Base-by-base conservation (phyloP, 2,888 invertebrate genomes). In the Metallyticus violacea region DNA sequence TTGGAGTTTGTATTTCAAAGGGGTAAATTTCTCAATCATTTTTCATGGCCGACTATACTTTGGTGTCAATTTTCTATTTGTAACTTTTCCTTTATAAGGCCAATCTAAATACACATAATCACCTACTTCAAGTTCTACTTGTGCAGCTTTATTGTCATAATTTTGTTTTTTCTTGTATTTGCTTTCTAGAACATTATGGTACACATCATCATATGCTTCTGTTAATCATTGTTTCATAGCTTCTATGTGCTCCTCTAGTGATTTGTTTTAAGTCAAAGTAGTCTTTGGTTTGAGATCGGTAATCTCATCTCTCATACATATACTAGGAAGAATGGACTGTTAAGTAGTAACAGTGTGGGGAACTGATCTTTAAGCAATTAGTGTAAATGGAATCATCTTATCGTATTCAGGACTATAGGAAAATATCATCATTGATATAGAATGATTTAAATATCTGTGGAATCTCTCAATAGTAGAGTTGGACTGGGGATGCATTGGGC, bases 401-500 rank as follows among this genome's bases (percentile, higher is more conserved):
- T 80, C 80, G 40, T 79, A 85, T 1, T 86, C 28, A 0, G 22
- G 2, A n/a, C 22, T 29, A 25, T 86, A 27, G 3, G 25, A 15
- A 1, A 3, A 4, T 27, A 85, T 25, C 22, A 26, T 81, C 15
- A 82, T 82, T n/a, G 82, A 82, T 6, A 78, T 7, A 7, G 40
- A 27, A 40, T 78, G 22, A 5, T 28, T 77, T 26, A 84, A 26
- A 6, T 29, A 7, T 27, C 40, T 40, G 30, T 85, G 79, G 22
- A 30, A 30, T 5, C 79, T 1, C 27, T 86, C 84, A 26, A 28
- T n/a, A 15, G 40, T n/a, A 15, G 86, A 86, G 76, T 87, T 88
- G 1, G 85, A 77, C 25, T 88, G 86, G 6, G 87, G 87, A 2
- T 62, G 30, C 26, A 81, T 86, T 7, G 80, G 85, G 22, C 30